Percentiles rank a stretch among this genome's conserved stretches.
phyloP scores from a whole-genome alignment of 2,113 vertebrate genomes.

The Oenanthe melanoleuca region DNA sequence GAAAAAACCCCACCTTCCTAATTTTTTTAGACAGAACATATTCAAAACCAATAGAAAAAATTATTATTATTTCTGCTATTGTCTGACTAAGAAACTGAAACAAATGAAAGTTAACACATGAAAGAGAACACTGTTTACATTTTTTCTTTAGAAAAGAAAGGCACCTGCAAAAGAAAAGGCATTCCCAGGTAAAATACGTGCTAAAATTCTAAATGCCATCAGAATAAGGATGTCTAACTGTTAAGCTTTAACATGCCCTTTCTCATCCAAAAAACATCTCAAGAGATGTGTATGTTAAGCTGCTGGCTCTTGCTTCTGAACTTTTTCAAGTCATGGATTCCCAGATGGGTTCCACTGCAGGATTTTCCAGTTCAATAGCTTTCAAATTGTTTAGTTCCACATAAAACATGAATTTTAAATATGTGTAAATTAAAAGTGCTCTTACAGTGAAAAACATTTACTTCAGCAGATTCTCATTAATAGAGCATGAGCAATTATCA shows the following conservation, averaged over 20 bases:
- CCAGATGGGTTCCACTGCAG: neutral
- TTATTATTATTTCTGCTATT: neutral
- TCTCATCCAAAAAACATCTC: neutral
- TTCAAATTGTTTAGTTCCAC: neutral
- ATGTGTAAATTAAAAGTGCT: neutral
- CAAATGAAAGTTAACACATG: neutral
- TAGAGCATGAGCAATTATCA: neutral
- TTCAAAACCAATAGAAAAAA: neutral
- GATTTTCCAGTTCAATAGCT: neutral
- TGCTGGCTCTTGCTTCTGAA: neutral
- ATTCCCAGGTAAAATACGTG: neutral
- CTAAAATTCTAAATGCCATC: neutral
- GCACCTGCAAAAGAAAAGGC: neutral
- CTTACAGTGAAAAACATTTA: neutral
- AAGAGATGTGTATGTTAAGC: neutral
- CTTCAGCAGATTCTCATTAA: neutral
- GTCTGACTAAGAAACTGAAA: neutral
- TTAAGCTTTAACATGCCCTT: neutral
- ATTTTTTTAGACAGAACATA: neutral
- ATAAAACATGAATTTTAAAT: neutral
- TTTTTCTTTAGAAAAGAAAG: neutral
- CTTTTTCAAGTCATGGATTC: neutral
- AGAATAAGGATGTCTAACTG: neutral
- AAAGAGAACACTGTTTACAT: neutral
- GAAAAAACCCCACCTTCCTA: accelerated